These are phyloP conservation scores for Poecile montanus DNA, from an alignment of 2,797 vertebrate genomes.

Conservation along the genomic window DNA sequence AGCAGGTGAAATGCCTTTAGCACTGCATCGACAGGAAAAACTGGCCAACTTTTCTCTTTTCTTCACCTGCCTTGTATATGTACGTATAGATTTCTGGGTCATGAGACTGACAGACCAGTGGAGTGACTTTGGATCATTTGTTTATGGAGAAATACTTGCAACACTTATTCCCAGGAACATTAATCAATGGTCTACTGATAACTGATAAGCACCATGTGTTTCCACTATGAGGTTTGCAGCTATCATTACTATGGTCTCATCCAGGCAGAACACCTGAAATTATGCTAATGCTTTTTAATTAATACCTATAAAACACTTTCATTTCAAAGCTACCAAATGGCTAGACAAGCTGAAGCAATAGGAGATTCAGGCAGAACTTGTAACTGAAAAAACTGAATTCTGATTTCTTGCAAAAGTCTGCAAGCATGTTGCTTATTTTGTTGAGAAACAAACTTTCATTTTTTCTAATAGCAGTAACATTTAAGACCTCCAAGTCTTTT, in stretches of 20 bases:
- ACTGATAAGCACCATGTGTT: neutral
- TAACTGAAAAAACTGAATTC: neutral
- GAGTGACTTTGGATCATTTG: slow-evolving; percentile 24
- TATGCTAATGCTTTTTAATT: neutral
- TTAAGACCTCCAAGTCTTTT: neutral
- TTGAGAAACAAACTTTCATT: neutral
- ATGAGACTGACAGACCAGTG: slow-evolving; percentile 25
- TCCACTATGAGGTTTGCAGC: neutral
- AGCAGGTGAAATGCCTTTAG: neutral
- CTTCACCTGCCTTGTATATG: neutral
- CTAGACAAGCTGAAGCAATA: neutral
- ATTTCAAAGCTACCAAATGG: neutral
- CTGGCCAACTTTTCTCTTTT: neutral
- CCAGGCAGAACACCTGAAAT: neutral
- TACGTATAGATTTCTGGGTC: neutral
- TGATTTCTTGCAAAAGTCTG: neutral
- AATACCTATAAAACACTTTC: neutral
- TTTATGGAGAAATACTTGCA: slow-evolving; percentile 21
- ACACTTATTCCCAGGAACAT: slow-evolving; percentile 20
- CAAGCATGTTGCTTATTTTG: neutral
- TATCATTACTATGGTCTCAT: neutral
- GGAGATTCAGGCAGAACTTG: neutral
- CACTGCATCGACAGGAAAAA: neutral
- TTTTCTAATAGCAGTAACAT: neutral
- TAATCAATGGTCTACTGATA: slow-evolving; percentile 2